A percentile compares a stretch with the other conserved stretches of the same genome.
Conservation (phyloP, 2,113 vertebrate species). For the Rhadina sibilatrix region DNA sequence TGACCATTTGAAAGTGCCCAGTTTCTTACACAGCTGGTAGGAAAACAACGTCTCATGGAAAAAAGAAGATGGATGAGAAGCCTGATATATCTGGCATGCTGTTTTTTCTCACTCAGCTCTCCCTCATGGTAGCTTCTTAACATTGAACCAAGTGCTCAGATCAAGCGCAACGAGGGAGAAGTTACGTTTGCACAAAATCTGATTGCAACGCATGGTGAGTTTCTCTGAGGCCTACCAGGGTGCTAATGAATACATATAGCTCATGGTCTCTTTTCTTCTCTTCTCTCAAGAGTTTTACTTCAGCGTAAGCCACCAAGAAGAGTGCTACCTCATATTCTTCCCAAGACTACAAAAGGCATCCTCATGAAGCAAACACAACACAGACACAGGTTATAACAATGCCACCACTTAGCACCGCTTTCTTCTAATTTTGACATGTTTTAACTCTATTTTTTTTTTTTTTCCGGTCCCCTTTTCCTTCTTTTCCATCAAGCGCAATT, state of each 20-base stretch:
- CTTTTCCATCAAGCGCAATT: neutral
- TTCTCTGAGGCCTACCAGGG: neutral
- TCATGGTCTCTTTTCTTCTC: neutral
- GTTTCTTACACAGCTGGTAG: neutral
- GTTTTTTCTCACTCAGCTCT: neutral
- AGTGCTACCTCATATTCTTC: neutral
- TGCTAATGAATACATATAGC: neutral
- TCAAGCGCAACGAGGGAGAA: rapidly evolving
- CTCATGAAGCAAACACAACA: neutral
- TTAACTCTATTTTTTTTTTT: neutral
- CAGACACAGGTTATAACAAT: neutral
- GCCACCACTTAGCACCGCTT: neutral
- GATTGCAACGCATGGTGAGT: rapidly evolving
- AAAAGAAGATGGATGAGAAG: neutral
- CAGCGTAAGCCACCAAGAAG: neutral
- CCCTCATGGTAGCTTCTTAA: rapidly evolving
- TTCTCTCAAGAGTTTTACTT: neutral
- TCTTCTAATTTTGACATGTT: neutral
- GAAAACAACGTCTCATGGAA: neutral
- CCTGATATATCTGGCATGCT: rapidly evolving
- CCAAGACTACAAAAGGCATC: rapidly evolving
- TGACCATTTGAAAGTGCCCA: rapidly evolving
- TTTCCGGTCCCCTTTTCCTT: neutral
- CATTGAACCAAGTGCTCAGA: neutral
- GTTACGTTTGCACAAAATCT: neutral